Base-by-base conservation (phyloP, 2,888 invertebrate genomes). In the Itoplectis maculator region DNA sequence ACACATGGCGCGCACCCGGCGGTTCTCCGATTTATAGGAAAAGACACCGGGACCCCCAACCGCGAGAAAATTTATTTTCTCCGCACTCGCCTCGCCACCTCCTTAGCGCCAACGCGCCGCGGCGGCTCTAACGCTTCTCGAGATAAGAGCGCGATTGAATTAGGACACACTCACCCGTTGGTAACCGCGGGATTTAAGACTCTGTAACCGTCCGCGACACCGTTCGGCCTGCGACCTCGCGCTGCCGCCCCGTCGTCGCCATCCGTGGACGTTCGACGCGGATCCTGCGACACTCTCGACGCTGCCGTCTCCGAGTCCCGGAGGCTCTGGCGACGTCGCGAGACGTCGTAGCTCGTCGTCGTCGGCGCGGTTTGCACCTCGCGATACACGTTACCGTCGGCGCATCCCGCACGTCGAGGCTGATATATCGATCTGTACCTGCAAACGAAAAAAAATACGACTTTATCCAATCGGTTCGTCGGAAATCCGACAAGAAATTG, bases 401-500 rank as follows among this genome's bases (percentile, higher is more conserved):
- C 78, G 42, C 77, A 78, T 49, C 83, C 77, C 42, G n/a, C n/a
- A n/a, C 78, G 78, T n/a, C 83, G 51, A 47, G 81, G 84, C 79
- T 81, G 85, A 82, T 85, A 84, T 72, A 78, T 80, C 79, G 84
- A 79, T 72, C 83, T 79, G 78, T 85, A 84, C 49, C 85, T 84
- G 68, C 47, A 72, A n/a, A 42, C 42, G 40, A 69, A 73, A 69
- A 68, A 18, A 37, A 40, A 40, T n/a, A 37, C 15, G 8, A 13
- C 11, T 65, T 65, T 65, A n/a, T 1, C 20, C 18, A 23, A 59
- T 59, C 29, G 29, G 15, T 5, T 23, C 54, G 54, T 11, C 13
- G 20, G 4, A 0, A 23, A 69, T 0, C 11, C 54, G 51, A 40
- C 11, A 74, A 35, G 15, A 68, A 76, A 68, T 49, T 42, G 18